These are phyloP conservation scores for Zygogramma bicolorata DNA, from an alignment of 2,888 invertebrate species.

Conservation along the genomic window DNA sequence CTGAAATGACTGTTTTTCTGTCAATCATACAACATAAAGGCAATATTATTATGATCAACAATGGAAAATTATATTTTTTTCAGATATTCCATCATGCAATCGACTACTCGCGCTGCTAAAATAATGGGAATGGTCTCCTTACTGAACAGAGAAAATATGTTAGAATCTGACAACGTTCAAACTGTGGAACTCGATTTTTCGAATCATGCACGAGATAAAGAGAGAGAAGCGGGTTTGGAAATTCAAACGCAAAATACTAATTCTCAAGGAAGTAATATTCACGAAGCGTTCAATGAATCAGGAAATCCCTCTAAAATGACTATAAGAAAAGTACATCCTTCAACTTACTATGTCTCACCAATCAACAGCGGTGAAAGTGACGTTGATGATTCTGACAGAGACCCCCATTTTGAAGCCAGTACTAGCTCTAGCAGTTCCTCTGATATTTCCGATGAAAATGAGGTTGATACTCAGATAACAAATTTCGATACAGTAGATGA, in stretches of 20 bases:
- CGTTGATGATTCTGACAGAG: neutral
- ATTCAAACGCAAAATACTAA: neutral
- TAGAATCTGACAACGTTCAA: neutral
- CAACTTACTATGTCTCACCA: neutral
- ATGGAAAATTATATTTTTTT: neutral
- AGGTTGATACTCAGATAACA: neutral
- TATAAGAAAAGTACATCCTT: neutral
- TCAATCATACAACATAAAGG: neutral
- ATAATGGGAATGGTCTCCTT: neutral
- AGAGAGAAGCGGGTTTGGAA: neutral
- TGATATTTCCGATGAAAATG: neutral
- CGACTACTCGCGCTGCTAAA: neutral
- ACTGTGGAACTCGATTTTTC: neutral
- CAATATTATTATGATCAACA: neutral
- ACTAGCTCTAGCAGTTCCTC: neutral
- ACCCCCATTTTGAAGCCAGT: neutral
- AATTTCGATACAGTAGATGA: neutral
- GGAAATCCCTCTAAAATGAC: neutral
- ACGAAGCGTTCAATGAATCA: neutral
- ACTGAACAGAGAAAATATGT: neutral
- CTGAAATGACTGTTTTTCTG: neutral
- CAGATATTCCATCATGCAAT: neutral
- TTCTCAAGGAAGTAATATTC: neutral
- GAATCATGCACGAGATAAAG: neutral
- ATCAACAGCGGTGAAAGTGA: neutral